phyloP scores from a whole-genome alignment of 1,140 invertebrate species.

The Pogonomyrmex barbatus region DNA sequence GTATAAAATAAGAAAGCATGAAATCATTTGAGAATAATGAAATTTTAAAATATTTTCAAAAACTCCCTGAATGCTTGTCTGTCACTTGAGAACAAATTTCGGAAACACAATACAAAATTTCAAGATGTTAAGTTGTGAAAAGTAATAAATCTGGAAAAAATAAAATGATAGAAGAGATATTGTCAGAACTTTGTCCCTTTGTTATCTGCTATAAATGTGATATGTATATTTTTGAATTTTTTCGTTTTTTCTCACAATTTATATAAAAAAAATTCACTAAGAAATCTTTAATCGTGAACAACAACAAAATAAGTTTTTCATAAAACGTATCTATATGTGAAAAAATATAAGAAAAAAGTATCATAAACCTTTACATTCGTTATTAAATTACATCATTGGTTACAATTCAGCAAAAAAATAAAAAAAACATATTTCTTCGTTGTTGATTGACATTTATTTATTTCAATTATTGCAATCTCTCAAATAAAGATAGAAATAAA shows the following conservation, averaged over 20 bases:
- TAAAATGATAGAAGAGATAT: neutral
- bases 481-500: slow-evolving; percentile 1
- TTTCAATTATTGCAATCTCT: neutral
- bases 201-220: too few relatives aligned
- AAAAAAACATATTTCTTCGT: neutral
- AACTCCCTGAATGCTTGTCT: neutral
- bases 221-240: too few relatives aligned
- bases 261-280: neutral
- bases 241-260: neutral
- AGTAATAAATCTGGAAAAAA: neutral
- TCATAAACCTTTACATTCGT: neutral
- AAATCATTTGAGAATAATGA: neutral
- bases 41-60: neutral
- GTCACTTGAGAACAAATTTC: neutral
- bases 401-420: neutral
- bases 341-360: neutral
- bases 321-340: neutral
- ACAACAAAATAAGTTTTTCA: neutral
- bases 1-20: neutral
- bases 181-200: neutral
- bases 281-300: neutral
- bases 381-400: neutral
- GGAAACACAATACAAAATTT: neutral
- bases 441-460: neutral
- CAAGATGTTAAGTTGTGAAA: neutral